phyloP scores from a whole-genome alignment of 1,140 invertebrate genomes.

The Lasaia peninsularis region DNA sequence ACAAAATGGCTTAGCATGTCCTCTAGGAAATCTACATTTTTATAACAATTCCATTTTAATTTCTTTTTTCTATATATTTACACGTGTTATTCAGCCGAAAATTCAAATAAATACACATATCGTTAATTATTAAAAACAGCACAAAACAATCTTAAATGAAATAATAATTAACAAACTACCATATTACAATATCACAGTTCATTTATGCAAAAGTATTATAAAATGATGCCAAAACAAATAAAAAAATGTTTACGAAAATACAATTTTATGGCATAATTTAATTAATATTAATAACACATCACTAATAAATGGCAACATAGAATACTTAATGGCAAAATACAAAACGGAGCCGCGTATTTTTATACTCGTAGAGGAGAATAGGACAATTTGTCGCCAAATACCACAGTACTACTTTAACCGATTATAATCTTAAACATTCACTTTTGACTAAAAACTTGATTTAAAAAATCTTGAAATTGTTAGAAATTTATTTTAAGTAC shows the following conservation, averaged over 20 bases:
- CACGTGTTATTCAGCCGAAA: constrained; percentile 35
- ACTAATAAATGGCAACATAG: constrained; percentile 12
- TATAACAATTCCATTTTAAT: constrained; percentile 65
- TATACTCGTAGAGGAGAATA: background rate
- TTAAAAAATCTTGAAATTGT: no score
- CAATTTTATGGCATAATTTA: constrained; percentile 9
- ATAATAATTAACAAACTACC: constrained; percentile 70
- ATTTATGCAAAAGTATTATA: constrained; percentile 69
- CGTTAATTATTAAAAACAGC: constrained; percentile 43
- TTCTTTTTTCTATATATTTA: constrained; percentile 47
- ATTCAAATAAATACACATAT: constrained; percentile 30
- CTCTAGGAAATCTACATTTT: constrained; percentile 18
- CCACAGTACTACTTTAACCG: no score
- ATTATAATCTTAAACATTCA: no score
- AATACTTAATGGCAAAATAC: constrained; percentile 1
- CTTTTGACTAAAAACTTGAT: no score
- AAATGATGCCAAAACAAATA: constrained; percentile 32
- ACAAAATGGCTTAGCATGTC: constrained; percentile 34
- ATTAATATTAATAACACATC: constrained; percentile 12
- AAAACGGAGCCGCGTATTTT: background rate
- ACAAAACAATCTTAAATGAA: constrained; percentile 56
- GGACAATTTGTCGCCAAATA: background rate
- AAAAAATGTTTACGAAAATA: constrained; percentile 36
- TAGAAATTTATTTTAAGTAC: no score
- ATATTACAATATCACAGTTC: constrained; percentile 74